Evolutionary conservation across 2,797 vertebrate species (phyloP), one percentile per base, ranked within the genome.

Genomic region (Rhadinocentrus ornatus): DNA sequence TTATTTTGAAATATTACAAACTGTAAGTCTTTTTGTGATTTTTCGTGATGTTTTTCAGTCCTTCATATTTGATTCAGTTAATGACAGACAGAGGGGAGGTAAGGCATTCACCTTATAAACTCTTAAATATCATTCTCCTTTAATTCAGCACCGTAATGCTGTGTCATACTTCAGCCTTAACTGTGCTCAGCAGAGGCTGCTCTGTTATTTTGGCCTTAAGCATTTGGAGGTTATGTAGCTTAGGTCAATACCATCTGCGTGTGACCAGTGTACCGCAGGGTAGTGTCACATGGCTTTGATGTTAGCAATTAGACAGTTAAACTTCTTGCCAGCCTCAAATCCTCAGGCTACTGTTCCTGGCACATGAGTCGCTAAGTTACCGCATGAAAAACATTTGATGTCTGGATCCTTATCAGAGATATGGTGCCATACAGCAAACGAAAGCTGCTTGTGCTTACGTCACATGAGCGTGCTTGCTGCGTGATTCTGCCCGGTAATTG

Each of bases 241-340:
- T 31, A 77, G 87, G 88, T 92, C 89, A 88, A 78, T 87, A 85
- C 69, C 86, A 57, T 73, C 62, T 65, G 80, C 16, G 67, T 81
- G 86, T 75, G 85, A 80, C 70, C 78, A 64, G 63, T 78, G 84
- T 60, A 64, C 83, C 70, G 32, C 83, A 5, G 73, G 54, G 72
- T 90, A 89, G 92, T 88, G 90, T 92, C 90, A 90, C 84, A 78
- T 66, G 86, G 74, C 87, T 89, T 87, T 91, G 89, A 92, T 89
- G 89, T 92, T 83, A 83, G 78, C 72, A 68, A 82, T 85, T 80
- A 69, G 64, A 68, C 56, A 26, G 69, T 80, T 62, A 16, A 71
- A 79, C 77, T 61, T 75, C 83, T 62, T 68, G 78, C 74, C 18
- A 6, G 46, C 75, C 77, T 81, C 67, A 77, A 73, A 81, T 76